Evolutionary conservation across 2,113 vertebrate genomes (phyloP).

Genomic region (Zosterops borbonicus): DNA sequence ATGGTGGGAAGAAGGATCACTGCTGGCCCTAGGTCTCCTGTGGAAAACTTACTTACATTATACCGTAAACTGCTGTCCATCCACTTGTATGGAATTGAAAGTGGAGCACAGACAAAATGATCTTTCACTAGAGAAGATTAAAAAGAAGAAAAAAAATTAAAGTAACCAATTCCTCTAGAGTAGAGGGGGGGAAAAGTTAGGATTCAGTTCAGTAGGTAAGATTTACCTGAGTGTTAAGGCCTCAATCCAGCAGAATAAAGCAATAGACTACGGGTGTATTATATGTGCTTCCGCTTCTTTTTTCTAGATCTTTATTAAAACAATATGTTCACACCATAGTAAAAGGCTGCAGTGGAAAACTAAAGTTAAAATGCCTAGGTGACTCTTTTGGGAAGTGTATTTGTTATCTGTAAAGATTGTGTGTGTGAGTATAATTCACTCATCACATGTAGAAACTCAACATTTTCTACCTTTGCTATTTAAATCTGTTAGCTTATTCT

Average conservation of each 20-base stretch:
- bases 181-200: not conserved
- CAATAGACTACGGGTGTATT: not conserved
- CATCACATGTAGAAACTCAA: not conserved
- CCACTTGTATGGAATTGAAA: not conserved
- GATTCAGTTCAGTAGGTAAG: not conserved
- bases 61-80: not conserved
- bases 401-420: not conserved
- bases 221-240: not conserved
- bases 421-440: not conserved
- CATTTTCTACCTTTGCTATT: not conserved
- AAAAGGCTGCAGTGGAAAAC: not conserved
- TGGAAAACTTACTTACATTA: not conserved
- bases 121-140: not conserved
- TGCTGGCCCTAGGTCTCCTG: not conserved
- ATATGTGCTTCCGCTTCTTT: not conserved
- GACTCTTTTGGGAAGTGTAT: not conserved
- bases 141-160: not conserved
- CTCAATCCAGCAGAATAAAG: not conserved
- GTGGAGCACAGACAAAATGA: not conserved
- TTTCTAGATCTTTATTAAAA: slow-evolving; percentile 3
- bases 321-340: not conserved
- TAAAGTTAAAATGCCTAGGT: not conserved
- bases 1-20: not conserved
- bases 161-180: not conserved
- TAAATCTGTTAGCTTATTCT: not conserved